Percentiles rank a stretch among this genome's conserved stretches.
phyloP scores from a whole-genome alignment of 2,797 vertebrate genomes.

The Anisognathus igniventris region DNA sequence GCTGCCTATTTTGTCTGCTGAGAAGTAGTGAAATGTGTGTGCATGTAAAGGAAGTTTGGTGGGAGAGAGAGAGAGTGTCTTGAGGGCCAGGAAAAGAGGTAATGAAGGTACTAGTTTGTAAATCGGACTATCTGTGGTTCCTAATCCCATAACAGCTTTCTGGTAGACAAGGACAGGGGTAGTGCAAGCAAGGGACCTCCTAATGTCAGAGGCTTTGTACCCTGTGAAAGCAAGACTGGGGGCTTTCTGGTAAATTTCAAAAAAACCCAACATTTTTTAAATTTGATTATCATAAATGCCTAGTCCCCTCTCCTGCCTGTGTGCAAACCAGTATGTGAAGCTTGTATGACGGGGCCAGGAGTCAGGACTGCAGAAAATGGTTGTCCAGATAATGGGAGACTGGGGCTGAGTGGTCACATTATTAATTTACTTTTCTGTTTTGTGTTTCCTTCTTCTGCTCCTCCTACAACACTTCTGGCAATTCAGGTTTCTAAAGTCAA shows the following conservation, averaged over 20 bases:
- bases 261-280: background rate
- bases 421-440: slow-evolving; percentile 27
- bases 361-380: background rate
- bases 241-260: background rate
- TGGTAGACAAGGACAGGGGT: background rate
- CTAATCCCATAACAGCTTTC: background rate
- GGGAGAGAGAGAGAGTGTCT: background rate
- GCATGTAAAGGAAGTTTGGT: background rate
- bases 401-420: background rate
- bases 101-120: background rate
- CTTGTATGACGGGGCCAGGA: background rate
- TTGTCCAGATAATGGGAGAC: background rate
- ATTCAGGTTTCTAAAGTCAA: slow-evolving; percentile 94
- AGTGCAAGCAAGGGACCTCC: background rate
- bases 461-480: background rate
- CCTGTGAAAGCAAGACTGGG: background rate
- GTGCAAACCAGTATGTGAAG: background rate
- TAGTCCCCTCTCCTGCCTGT: background rate
- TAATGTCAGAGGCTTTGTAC: background rate
- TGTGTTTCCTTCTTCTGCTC: slow-evolving; percentile 26
- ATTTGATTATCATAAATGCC: background rate
- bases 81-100: background rate
- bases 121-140: background rate
- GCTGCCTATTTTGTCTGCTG: background rate
- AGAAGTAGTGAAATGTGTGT: background rate